Conservation (phyloP, 1,140 invertebrate species). For the Ceratitis capitata region DNA sequence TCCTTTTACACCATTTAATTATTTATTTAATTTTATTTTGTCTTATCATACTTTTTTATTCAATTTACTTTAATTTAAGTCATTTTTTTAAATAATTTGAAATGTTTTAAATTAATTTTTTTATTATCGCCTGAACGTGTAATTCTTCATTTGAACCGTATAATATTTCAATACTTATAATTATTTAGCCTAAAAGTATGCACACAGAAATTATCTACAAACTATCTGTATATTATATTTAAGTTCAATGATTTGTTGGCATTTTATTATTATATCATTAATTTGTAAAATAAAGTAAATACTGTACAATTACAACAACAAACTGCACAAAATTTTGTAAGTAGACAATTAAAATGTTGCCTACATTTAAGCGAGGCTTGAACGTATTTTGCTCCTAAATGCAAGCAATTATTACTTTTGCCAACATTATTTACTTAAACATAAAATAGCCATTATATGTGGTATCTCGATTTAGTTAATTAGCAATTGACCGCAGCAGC, state of each 20-base stretch:
- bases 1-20: neutral
- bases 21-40: neutral
- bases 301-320: neutral
- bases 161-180: no score
- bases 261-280: neutral
- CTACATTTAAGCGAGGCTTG: neutral
- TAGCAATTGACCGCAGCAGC: neutral
- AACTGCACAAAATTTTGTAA: no score
- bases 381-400: neutral
- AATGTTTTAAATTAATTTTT: no score
- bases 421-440: neutral
- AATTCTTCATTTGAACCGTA: no score
- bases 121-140: no score
- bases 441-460: neutral
- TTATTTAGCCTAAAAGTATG: slow-evolving; percentile 33
- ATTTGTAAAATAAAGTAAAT: neutral
- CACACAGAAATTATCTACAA: no score
- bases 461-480: no score
- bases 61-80: no score
- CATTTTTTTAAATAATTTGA: no score
- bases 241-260: neutral
- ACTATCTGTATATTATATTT: no score
- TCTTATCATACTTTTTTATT: neutral
- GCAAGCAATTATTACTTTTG: neutral
- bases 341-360: neutral